phyloP scores from a whole-genome alignment of 2,797 vertebrate genomes.

The Crenichthys baileyi region DNA sequence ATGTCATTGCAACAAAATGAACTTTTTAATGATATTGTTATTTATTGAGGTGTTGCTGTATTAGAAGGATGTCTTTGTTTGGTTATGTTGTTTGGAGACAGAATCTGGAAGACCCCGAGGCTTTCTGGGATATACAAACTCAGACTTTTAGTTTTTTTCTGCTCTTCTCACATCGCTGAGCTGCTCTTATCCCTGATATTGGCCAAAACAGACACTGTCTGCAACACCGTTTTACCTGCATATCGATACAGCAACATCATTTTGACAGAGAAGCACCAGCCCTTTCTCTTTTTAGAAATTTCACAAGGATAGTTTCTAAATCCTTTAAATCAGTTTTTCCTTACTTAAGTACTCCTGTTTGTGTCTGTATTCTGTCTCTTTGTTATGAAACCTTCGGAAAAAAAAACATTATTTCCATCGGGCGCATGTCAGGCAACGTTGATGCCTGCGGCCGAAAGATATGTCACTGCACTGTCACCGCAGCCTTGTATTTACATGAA shows the following conservation, averaged over 20 bases:
- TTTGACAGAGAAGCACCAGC: conserved; percentile 8
- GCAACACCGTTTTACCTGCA: conserved; percentile 31
- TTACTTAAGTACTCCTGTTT: conserved; percentile 23
- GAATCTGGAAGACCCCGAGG: conserved; percentile 32
- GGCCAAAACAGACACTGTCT: conserved; percentile 17
- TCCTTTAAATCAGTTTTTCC: conserved; percentile 27
- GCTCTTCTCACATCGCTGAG: conserved; percentile 37
- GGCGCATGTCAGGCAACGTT: conserved; percentile 31
- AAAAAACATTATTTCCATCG: conserved; percentile 38
- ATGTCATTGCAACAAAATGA: neutral
- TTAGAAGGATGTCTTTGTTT: neutral
- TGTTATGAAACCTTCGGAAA: conserved; percentile 50
- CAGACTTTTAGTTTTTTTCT: conserved; percentile 18
- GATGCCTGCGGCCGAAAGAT: conserved; percentile 49
- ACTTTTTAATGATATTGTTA: neutral
- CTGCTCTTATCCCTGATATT: conserved; percentile 41
- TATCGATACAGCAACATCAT: conserved; percentile 39
- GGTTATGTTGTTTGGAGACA: conserved; percentile 6
- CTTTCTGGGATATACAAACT: conserved; percentile 39
- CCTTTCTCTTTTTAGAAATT: conserved; percentile 18
- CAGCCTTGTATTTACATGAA: conserved; percentile 56
- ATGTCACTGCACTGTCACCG: conserved; percentile 55
- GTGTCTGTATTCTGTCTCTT: conserved; percentile 19
- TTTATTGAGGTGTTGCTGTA: neutral
- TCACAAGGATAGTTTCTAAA: conserved; percentile 12